phyloP scores from a whole-genome alignment of 2,797 vertebrate species.

The Myotis myotis region DNA sequence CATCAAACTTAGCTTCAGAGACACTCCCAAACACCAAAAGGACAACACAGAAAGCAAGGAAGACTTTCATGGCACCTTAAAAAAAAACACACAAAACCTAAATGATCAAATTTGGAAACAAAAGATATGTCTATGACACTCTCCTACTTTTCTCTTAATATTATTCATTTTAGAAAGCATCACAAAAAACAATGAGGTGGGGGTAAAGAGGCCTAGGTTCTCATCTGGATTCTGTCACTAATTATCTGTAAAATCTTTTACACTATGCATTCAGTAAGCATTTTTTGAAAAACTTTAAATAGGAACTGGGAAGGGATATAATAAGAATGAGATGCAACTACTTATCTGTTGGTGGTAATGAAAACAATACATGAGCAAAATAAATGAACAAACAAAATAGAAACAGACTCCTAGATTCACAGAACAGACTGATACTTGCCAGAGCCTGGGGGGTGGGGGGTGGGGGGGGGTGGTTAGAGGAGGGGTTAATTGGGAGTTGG shows the following conservation, averaged over 20 bases:
- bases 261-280: background rate
- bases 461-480: too few relatives aligned
- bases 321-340: background rate
- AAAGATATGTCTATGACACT: background rate
- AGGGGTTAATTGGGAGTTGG: too few relatives aligned
- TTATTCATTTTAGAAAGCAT: background rate
- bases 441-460: too few relatives aligned
- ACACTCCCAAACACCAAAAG: conserved; percentile 79
- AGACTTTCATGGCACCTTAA: conserved; percentile 82
- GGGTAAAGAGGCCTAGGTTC: background rate
- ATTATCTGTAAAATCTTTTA: conserved; percentile 36
- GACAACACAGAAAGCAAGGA: conserved; percentile 68
- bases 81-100: background rate
- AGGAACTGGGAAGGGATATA: background rate
- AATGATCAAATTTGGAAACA: conserved; percentile 29
- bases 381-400: too few relatives aligned
- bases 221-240: background rate
- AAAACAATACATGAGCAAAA: background rate
- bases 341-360: background rate
- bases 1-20: conserved; percentile 92
- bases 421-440: too few relatives aligned
- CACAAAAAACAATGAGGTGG: background rate
- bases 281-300: conserved; percentile 35
- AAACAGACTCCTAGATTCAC: too few relatives aligned
- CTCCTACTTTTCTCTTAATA: conserved; percentile 13